Conservation (phyloP, 2,888 invertebrate genomes). For the Lasius fuliginosus region DNA sequence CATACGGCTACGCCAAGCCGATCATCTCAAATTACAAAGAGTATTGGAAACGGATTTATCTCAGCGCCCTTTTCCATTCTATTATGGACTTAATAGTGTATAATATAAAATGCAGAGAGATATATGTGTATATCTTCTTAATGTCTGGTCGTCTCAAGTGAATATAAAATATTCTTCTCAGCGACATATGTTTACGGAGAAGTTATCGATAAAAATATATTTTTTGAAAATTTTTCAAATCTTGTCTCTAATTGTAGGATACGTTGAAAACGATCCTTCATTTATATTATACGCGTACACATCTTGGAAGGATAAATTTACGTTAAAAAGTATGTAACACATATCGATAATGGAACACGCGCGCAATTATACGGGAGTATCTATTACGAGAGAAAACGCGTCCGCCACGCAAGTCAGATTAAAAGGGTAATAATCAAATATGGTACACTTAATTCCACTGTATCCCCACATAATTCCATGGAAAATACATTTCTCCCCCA, state of each 20-base stretch:
- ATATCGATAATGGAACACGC: conserved; percentile 12
- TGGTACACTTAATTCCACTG: conserved; percentile 82
- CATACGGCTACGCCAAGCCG: conserved; percentile 81
- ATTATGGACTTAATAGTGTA: conserved; percentile 69
- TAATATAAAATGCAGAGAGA: conserved; percentile 50
- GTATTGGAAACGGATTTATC: conserved; percentile 85
- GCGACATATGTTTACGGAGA: not conserved
- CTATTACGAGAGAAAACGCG: conserved; percentile 49
- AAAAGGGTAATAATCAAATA: conserved; percentile 86
- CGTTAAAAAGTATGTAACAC: not conserved
- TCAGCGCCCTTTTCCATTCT: conserved; percentile 72
- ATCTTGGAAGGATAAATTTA: not conserved
- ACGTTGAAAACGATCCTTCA: not conserved
- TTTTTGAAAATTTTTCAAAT: not conserved
- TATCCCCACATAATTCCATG: conserved; percentile 81
- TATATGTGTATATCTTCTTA: conserved; percentile 3
- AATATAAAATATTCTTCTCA: conserved; percentile 19
- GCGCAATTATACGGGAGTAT: conserved; percentile 35
- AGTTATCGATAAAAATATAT: not conserved
- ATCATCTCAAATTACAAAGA: conserved; percentile 86
- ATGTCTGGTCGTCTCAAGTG: not conserved
- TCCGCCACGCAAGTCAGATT: conserved; percentile 76
- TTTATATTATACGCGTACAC: not conserved
- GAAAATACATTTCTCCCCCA: conserved; percentile 82
- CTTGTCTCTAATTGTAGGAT: not conserved